Conservation (phyloP, 2,888 invertebrate species). For the Sipunculus nudus region DNA sequence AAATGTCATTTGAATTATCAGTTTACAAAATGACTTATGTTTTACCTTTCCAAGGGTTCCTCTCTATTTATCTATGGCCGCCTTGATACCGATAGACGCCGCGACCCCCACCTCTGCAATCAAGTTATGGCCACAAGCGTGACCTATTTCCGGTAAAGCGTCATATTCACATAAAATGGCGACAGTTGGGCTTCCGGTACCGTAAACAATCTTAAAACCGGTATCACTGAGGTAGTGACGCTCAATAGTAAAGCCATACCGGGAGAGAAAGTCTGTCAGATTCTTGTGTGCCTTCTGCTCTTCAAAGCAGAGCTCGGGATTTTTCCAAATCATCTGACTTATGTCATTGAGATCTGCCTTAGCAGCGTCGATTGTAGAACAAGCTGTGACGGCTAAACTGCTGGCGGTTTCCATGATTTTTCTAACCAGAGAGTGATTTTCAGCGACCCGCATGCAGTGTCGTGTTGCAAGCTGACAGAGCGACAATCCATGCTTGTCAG, state of each 20-base stretch:
- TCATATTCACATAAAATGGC: conserved; percentile 65
- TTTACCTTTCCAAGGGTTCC: conserved; percentile 21
- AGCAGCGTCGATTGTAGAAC: conserved; percentile 22
- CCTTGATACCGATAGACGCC: conserved; percentile 30
- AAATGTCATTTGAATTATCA: no score
- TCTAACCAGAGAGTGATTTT: no score
- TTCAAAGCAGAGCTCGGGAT: conserved; percentile 55
- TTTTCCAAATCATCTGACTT: conserved; percentile 55
- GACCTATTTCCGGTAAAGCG: conserved; percentile 33
- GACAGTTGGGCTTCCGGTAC: no score
- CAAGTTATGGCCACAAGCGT: conserved; percentile 39
- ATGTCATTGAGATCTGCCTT: conserved; percentile 42
- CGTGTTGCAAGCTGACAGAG: no score
- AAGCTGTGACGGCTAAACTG: no score
- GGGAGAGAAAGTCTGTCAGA: conserved; percentile 43
- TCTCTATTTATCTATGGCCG: conserved; percentile 23
- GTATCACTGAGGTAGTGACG: no score
- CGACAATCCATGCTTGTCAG: no score
- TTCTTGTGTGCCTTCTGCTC: conserved; percentile 51
- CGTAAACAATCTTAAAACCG: conserved; percentile 19
- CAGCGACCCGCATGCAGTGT: no score
- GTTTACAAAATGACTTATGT: no score
- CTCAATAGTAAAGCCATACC: conserved; percentile 45
- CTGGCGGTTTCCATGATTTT: no score
- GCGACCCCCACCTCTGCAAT: conserved; percentile 35